Percentiles rank a stretch among this genome's conserved stretches.
phyloP scores from a whole-genome alignment of 2,797 vertebrate genomes.

The Tolypeutes matacus region DNA sequence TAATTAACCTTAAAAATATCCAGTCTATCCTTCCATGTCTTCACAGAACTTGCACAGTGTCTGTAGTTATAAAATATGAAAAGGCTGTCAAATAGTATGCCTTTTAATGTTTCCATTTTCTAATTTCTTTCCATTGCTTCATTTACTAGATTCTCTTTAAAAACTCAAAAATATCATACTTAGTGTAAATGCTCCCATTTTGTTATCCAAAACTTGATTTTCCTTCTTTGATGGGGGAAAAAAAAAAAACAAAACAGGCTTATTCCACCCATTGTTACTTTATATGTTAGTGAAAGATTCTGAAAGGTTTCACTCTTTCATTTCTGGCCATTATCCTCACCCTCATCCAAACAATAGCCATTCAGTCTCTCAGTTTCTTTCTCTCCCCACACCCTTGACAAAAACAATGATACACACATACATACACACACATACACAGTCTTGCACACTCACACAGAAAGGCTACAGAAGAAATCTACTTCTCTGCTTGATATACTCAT shows the following conservation, averaged over 20 bases:
- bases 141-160: conserved; percentile 1
- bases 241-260: neutral
- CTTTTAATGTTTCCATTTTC: neutral
- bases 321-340: neutral
- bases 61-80: conserved; percentile 9
- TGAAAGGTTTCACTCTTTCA: neutral
- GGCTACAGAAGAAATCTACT: neutral
- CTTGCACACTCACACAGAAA: neutral
- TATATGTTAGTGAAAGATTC: neutral
- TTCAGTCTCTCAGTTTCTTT: neutral
- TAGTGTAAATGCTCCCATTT: neutral
- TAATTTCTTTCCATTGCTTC: neutral
- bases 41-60: neutral
- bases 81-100: neutral
- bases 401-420: neutral
- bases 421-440: neutral
- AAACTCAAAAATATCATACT: neutral
- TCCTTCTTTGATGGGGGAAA: neutral
- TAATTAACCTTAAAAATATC: conserved; percentile 53
- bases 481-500: neutral
- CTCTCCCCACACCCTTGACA: neutral
- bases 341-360: neutral
- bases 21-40: neutral
- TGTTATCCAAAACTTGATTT: neutral
- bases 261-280: neutral